A percentile compares a stretch with the other conserved stretches of the same genome.
Conservation (phyloP, 2,888 invertebrate species). For the Pristionchus arcanus region DNA sequence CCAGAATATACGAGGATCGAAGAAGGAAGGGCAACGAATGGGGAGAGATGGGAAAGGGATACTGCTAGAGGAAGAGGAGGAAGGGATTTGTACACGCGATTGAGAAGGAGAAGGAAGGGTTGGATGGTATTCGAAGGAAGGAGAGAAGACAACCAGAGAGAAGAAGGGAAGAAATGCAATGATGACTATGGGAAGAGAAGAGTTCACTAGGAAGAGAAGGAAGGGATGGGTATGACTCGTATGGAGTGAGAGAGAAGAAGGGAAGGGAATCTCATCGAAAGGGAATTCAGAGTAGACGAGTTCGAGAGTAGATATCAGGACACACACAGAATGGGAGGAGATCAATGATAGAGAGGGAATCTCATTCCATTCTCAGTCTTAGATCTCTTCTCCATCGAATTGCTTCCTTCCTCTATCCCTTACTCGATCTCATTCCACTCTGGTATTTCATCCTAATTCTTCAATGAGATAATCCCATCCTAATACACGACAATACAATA, state of each 20-base stretch:
- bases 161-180: background rate
- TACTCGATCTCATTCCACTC: conserved; percentile 35
- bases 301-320: conserved; percentile 37
- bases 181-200: background rate
- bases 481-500: conserved; percentile 5
- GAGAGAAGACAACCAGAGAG: conserved; percentile 24
- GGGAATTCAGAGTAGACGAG: conserved; percentile 31
- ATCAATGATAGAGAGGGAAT: conserved; percentile 33
- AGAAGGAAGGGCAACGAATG: background rate
- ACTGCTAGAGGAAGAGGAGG: background rate
- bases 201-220: conserved; percentile 7
- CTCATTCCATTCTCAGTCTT: background rate
- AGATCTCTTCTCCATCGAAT: background rate
- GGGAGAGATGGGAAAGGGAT: conserved; percentile 19
- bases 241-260: conserved; percentile 15
- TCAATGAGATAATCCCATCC: conserved; percentile 6
- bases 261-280: background rate
- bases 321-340: conserved; percentile 13
- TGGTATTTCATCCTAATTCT: background rate
- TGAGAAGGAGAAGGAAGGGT: conserved; percentile 7
- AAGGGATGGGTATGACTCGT: background rate
- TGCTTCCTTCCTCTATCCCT: conserved; percentile 29
- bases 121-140: conserved; percentile 1
- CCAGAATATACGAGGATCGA: conserved; percentile 42
- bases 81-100: conserved; percentile 33